Conservation (phyloP, 2,113 vertebrate species). For the Melanerpes aurifrons region DNA sequence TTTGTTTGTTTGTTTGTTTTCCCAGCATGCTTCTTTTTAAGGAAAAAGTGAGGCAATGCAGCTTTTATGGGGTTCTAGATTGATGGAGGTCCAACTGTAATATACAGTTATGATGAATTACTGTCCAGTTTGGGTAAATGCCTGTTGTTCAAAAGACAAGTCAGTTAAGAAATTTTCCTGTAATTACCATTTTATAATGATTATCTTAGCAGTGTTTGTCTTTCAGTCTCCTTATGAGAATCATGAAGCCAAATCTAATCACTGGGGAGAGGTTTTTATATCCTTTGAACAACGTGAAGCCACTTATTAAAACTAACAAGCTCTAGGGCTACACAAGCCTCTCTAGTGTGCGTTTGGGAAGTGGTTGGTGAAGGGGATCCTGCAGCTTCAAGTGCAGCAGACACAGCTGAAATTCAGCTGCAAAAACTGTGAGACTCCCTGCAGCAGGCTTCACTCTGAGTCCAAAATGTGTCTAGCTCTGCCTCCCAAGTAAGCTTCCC, state of each 20-base stretch:
- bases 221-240: neutral
- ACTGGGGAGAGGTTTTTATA: neutral
- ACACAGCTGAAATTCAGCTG: neutral
- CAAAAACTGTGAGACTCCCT: neutral
- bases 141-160: neutral
- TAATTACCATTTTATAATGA: slow-evolving; percentile 9
- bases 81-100: neutral
- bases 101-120: neutral
- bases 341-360: neutral
- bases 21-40: neutral
- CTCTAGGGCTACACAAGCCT: neutral
- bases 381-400: neutral
- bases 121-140: neutral
- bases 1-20: neutral
- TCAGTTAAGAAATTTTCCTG: neutral
- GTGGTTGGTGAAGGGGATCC: neutral
- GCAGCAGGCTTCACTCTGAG: neutral
- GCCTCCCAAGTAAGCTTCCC: neutral
- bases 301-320: neutral
- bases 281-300: neutral
- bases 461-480: neutral
- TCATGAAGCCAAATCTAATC: neutral
- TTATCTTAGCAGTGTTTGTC: neutral
- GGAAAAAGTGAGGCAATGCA: neutral
- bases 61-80: neutral